Base-by-base conservation (phyloP, 2,113 vertebrate species). In the Neogobius melanostomus region DNA sequence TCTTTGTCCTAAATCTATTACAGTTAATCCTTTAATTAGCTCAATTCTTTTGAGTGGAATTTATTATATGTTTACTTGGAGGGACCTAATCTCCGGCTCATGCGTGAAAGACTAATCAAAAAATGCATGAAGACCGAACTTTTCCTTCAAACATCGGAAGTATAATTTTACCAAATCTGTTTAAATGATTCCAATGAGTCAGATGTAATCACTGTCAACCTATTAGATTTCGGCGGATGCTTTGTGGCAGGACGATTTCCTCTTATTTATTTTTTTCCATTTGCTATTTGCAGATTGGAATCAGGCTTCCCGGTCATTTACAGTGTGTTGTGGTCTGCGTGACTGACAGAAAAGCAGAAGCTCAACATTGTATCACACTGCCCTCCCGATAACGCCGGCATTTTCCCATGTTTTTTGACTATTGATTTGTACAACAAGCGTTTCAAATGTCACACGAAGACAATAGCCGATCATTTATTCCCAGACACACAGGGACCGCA, bases 231-330 rank as follows among this genome's bases (percentile, higher is more conserved):
- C 6, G 56, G 44, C 17, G 46, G 17, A 12, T 4, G 2, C 44
- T 21, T 54, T 68, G 64, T 71, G 36, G 72, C 54, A 36, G 16
- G 14, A 17, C 0, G n/a, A 11, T 66, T 56, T 76, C 59, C 64
- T 56, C 67, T 62, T 42, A 11, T 28, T 61, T 36, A n/a, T 74
- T 36, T 60, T n/a, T 66, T 66, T 48, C 44, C 53, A 50, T 51
- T 65, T n/a, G 5, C 44, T 45, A 51, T 54, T 66, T 71, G 49
- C 60, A 47, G 64, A 46, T 15, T 59, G 52, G 48, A 21, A 48
- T 74, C 82, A 85, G 88, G 83, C 80, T 84, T 88, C 43, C 59
- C 47, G 63, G 48, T 62, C 8, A 49, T 91, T 69, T 66, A 74
- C 71, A 69, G 47, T 69, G 64, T 71, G 64, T 48, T 68, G 64